Base-by-base conservation (phyloP, 2,888 invertebrate genomes). In the Branchinecta sandiegonensis region DNA sequence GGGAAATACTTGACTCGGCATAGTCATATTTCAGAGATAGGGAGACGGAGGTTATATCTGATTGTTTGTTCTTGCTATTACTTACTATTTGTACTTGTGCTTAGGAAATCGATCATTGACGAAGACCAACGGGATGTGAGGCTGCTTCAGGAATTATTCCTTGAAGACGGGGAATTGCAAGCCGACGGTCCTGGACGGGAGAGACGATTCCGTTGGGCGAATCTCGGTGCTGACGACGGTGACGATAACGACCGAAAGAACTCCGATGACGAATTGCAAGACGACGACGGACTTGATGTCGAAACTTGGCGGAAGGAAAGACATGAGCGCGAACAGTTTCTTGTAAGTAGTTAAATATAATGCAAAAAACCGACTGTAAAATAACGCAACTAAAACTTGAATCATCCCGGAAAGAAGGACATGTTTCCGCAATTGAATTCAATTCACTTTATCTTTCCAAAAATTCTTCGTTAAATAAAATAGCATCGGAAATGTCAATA, bases 151-250 rank as follows among this genome's bases (percentile, higher is more conserved):
- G 94, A 95, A 75, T 79, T 91, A 76, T 81, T 93, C 47, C 84
- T 95, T 50, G 92, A 93, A 76, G 93, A 94, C 75, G 92, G 91
- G 0, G 94, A 95, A 74, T 81, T 90, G 72, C 84, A 89, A 73
- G 81, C 83, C 1, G 89, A 89, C 46, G 88, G 85, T 1, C 83
- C 86, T 3, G 87, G 87, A 10, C 81, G 94, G 6, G 85, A 87
- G 74, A 80, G 90, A 47, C 86, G 89, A 75, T 95, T 94, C 76
- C 83, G 85, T 71, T 95, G 94, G 94, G 63, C 63, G 9, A 56
- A 56, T 23, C 63, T 56, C 2, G 63, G 63, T 10, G 63, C 1
- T n/a, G 63, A 56, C 23, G 63, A 56, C 10, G 63, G 23, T 56
- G 23, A 56, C 23, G 63, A 56, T 56, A 23, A 56, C n/a, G 23